These are phyloP conservation scores for Abrostola triplasia DNA, from an alignment of 2,888 invertebrate genomes.

Conservation along the genomic window DNA sequence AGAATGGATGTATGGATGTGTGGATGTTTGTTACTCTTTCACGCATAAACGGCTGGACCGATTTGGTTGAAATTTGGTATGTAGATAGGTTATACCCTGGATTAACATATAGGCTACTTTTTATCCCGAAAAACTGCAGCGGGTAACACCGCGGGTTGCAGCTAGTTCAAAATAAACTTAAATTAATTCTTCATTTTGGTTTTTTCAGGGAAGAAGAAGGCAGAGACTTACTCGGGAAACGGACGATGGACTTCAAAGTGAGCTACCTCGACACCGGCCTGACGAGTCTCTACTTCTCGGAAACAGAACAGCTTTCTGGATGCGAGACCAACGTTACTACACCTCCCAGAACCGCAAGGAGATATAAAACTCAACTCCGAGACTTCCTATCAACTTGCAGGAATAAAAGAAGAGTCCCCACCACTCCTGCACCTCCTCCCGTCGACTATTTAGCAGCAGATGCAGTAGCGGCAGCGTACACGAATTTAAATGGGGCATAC, in stretches of 20 bases:
- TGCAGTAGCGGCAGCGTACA: constrained; percentile 93
- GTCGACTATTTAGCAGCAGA: constrained; percentile 92
- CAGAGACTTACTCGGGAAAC: constrained; percentile 97
- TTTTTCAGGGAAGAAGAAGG: constrained; percentile 98
- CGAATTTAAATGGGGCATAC: constrained; percentile 93
- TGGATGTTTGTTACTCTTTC: no score
- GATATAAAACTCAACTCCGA: constrained; percentile 97
- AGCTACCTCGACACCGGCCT: constrained; percentile 98
- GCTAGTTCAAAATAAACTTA: constrained; percentile 5
- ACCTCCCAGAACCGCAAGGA: constrained; percentile 94
- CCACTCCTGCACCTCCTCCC: constrained; percentile 89
- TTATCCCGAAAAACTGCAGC: no score
- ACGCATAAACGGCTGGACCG: no score
- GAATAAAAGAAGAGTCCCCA: constrained; percentile 91
- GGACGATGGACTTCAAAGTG: constrained; percentile 99
- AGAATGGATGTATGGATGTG: no score
- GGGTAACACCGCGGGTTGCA: no score
- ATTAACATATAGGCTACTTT: no score
- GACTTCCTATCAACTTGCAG: constrained; percentile 98
- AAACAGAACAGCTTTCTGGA: constrained; percentile 92
- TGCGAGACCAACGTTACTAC: constrained; percentile 90
- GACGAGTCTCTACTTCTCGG: constrained; percentile 96
- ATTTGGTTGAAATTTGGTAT: no score
- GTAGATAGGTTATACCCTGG: no score
- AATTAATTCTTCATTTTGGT: constrained; percentile 3